Evolutionary conservation across 2,113 vertebrate species (phyloP), one percentile per base, ranked within the genome.

Genomic region (Toxostoma redivivum): DNA sequence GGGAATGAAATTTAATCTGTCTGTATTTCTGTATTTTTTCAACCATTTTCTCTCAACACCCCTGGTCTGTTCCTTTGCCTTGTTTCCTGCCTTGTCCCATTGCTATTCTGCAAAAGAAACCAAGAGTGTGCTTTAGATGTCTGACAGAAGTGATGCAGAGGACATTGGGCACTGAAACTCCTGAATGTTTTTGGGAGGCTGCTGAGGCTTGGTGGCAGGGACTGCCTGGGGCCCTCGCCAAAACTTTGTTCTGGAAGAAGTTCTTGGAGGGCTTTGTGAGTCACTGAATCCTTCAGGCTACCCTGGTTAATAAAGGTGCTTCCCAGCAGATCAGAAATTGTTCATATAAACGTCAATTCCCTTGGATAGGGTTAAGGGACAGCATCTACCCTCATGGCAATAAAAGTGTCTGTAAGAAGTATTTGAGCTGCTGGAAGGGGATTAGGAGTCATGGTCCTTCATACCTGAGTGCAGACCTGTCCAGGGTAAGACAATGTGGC

Each of bases 261-360:
- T 48, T 90, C 64, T 82, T 60, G 57, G 56, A 73, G 48, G 50
- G 21, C n/a, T 84, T 88, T 95, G 64, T 22, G 57, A 81, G 50
- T 56, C 6, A 2, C 23, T 84, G 67, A 40, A 67, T 64, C 64
- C 56, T 81, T 67, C 61, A 74, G 56, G 37, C 23, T 48, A 27
- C 2, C 4, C 13, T 80, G 51, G 23, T 56, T 89, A 57, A 65
- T 33, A 40, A 64, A 89, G 40, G 15, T 45, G 10, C 37, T 57
- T 60, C 37, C 42, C 61, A 73, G 47, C 10, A 9, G 22, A n/a
- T 4, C 24, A 80, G 58, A 56, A 90, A 35, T 61, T 62, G 16
- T 54, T 86, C 23, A 14, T 28, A 7, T 20, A 40, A 54, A 72
- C 9, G 15, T 70, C 33, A 33, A 19, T 25, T 67, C 22, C 40